Evolutionary conservation across 2,888 invertebrate species (phyloP), one percentile per base, ranked within the genome.

Genomic region (Tinea pellionella): DNA sequence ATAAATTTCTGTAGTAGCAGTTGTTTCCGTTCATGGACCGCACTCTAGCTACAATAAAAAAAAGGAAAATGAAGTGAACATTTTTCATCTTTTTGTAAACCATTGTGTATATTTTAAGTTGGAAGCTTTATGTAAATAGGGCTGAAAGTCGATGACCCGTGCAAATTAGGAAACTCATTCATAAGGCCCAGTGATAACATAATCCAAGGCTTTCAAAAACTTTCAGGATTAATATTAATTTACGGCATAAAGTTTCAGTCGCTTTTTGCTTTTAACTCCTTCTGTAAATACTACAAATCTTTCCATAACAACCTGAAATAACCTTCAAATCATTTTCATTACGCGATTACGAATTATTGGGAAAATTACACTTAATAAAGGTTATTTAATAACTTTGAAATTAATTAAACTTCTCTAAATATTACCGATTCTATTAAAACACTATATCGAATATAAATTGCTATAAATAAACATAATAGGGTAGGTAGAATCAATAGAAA

Each of bases 211-310:
- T 47, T 47, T 47, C 13, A 7, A 42, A 42, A 42, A 42, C 42
- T 42, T 42, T 42, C 42, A 42, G 42, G 42, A 42, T 42, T 42
- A 42, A 42, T 42, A 42, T 42, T 42, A 42, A 42, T 42, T 42
- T 42, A 42, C 42, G 42, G 42, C 42, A 42, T 9, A 42, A 42
- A 42, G 8, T 42, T 42, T 13, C 4, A 42, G 42, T n/a, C 42
- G 13, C 13, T 42, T 42, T 42, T n/a, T 42, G 42, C 42, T 42
- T 42, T 42, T n/a, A 42, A 42, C 13, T 42, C 42, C 42, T 42
- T 42, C 13, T 42, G 42, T 42, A 42, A 42, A 42, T 42, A 42
- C n/a, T 13, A 30, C 13, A 42, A 42, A 42, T 42, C 42, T 42
- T n/a, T 42, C 12, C 42, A n/a, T 42, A 42, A 7, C 42, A 9